Percentiles rank a stretch among this genome's conserved stretches.
These are phyloP conservation scores for Nomia melanderi DNA, from an alignment of 1,140 invertebrate genomes.

Conservation along the genomic window DNA sequence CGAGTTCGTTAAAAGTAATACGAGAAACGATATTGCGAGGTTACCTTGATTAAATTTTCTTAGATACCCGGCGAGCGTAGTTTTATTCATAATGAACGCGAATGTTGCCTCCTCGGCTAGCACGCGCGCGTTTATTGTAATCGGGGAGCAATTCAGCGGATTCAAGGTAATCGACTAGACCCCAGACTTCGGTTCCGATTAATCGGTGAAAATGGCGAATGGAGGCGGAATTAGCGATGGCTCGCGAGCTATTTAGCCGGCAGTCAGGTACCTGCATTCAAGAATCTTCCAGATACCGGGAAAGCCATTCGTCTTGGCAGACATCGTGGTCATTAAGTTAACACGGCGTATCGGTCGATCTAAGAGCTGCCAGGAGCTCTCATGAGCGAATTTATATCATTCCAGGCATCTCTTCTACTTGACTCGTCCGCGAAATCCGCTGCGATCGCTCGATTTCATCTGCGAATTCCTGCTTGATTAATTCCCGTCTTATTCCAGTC, in stretches of 20 bases:
- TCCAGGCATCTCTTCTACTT: conserved; percentile 20
- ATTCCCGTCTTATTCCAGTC: background rate
- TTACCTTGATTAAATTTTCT: too few species aligned
- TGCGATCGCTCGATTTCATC: background rate
- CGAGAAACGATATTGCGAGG: too few species aligned
- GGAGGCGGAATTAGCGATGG: conserved; percentile 46
- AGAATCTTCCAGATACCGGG: conserved; percentile 39
- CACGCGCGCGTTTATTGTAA: background rate
- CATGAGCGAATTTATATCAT: conserved; percentile 54
- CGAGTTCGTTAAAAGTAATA: too few species aligned
- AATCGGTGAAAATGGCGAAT: conserved; percentile 49
- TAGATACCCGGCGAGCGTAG: too few species aligned
- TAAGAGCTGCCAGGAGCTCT: conserved; percentile 23
- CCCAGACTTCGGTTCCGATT: conserved; percentile 9
- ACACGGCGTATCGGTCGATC: conserved; percentile 44
- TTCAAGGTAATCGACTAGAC: conserved; percentile 21
- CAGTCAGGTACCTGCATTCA: conserved; percentile 26
- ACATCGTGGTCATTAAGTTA: conserved; percentile 58
- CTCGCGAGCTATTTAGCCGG: conserved; percentile 54
- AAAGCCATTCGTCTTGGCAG: conserved; percentile 48
- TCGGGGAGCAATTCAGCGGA: conserved; percentile 5
- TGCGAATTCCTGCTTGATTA: conserved; percentile 1
- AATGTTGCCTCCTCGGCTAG: too few species aligned
- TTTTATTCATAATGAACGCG: background rate
- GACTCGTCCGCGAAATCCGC: conserved; percentile 17